Evolutionary conservation across 2,888 invertebrate species (phyloP).

Genomic region (Hemistola chrysoprasaria): DNA sequence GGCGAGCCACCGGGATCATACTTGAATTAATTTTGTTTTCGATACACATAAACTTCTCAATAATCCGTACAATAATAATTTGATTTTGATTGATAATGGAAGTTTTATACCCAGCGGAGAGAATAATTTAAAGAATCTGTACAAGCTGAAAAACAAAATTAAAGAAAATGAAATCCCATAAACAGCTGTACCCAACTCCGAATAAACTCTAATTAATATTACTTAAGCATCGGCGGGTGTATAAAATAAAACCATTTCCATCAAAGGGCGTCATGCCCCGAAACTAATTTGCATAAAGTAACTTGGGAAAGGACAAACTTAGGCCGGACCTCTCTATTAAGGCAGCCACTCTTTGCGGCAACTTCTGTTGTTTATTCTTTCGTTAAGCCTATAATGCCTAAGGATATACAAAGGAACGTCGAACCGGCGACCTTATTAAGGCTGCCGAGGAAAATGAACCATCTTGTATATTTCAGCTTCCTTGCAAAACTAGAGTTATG

Average conservation of each 20-base stretch:
- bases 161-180: no score
- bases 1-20: slow-evolving; percentile 26
- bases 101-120: no score
- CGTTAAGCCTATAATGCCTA: slow-evolving; percentile 15
- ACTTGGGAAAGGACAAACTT: slow-evolving; percentile 32
- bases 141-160: no score
- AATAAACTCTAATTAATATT: slow-evolving; percentile 16
- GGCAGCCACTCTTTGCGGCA: slow-evolving; percentile 33
- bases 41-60: no score
- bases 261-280: slow-evolving; percentile 39
- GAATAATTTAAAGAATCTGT: no score
- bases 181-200: not conserved
- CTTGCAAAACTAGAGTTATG: no score
- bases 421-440: slow-evolving; percentile 11
- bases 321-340: slow-evolving; percentile 38
- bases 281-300: slow-evolving; percentile 47
- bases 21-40: slow-evolving; percentile 21
- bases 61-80: not conserved
- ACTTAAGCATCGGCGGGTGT: slow-evolving; percentile 7
- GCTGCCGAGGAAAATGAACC: slow-evolving; percentile 9
- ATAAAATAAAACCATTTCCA: slow-evolving; percentile 38
- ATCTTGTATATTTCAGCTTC: not conserved
- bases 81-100: slow-evolving; percentile 7
- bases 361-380: slow-evolving; percentile 27
- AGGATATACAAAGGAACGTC: slow-evolving; percentile 9